phyloP scores from a whole-genome alignment of 2,113 vertebrate genomes.

The Phodopus roborovskii region DNA sequence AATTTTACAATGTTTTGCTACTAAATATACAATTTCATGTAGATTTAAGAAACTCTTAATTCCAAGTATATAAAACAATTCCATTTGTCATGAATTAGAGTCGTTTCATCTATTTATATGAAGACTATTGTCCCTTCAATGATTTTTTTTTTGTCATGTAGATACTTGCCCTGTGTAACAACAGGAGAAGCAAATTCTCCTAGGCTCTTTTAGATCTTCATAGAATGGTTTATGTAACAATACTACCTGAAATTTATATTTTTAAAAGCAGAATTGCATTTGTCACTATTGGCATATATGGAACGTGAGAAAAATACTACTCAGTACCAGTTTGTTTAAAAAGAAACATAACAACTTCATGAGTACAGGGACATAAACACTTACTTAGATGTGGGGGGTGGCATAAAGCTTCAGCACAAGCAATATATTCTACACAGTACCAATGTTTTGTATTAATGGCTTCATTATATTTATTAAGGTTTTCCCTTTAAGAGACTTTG shows the following conservation, averaged over 20 bases:
- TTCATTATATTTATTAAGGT: constrained; percentile 36
- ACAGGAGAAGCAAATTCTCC: background rate
- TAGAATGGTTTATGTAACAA: background rate
- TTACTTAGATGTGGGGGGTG: background rate
- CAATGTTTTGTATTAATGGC: background rate
- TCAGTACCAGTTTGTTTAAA: constrained; percentile 3
- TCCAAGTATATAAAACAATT: background rate
- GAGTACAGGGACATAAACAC: background rate
- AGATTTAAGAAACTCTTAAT: constrained; percentile 15
- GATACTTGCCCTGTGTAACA: background rate
- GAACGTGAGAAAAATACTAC: constrained; percentile 47
- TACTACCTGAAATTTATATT: background rate
- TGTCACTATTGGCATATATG: constrained; percentile 49
- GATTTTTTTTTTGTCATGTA: background rate
- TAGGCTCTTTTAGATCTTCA: constrained; percentile 14
- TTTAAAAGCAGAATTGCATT: constrained; percentile 1
- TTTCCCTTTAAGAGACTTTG: constrained; percentile 27
- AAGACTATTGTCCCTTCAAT: constrained; percentile 21
- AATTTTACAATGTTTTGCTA: background rate
- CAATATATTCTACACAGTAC: background rate
- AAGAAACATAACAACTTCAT: constrained; percentile 6
- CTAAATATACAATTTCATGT: background rate
- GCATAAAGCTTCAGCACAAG: background rate
- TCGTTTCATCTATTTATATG: background rate
- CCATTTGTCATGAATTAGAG: background rate